Conservation (phyloP, 2,113 vertebrate species). For the Colius striatus region DNA sequence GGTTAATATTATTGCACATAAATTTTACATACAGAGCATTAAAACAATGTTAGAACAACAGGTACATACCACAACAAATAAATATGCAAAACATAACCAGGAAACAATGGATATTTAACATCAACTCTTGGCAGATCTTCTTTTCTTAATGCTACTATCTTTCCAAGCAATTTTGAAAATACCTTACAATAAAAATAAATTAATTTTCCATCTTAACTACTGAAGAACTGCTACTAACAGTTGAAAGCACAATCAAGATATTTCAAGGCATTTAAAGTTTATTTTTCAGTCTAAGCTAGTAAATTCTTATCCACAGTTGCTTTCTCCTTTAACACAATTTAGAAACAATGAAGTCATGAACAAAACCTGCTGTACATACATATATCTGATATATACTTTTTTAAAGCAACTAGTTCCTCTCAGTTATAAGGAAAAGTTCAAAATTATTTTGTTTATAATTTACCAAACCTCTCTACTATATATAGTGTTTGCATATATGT, state of each 20-base stretch:
- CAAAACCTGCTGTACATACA: neutral
- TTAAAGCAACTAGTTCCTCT: neutral
- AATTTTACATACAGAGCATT: conserved; percentile 6
- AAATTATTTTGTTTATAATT: neutral
- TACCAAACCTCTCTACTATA: neutral
- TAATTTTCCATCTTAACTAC: neutral
- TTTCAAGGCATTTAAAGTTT: neutral
- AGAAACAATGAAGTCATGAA: neutral
- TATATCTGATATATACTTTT: neutral
- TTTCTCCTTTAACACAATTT: neutral
- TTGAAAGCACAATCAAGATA: neutral
- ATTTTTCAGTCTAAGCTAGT: neutral
- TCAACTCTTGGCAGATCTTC: neutral
- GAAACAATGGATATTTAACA: conserved; percentile 35
- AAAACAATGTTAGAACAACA: conserved; percentile 34
- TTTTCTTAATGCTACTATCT: neutral
- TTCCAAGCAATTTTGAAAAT: neutral
- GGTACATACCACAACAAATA: conserved; percentile 33
- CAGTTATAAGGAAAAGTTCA: neutral
- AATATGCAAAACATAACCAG: conserved; percentile 31
- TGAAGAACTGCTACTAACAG: neutral
- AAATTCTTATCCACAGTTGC: neutral
- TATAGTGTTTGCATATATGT: neutral
- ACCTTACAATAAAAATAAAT: neutral
- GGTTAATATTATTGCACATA: neutral